A percentile compares a stretch with the other conserved stretches of the same genome.
Conservation (phyloP, 2,797 vertebrate species). For the Nyctalus aviator region DNA sequence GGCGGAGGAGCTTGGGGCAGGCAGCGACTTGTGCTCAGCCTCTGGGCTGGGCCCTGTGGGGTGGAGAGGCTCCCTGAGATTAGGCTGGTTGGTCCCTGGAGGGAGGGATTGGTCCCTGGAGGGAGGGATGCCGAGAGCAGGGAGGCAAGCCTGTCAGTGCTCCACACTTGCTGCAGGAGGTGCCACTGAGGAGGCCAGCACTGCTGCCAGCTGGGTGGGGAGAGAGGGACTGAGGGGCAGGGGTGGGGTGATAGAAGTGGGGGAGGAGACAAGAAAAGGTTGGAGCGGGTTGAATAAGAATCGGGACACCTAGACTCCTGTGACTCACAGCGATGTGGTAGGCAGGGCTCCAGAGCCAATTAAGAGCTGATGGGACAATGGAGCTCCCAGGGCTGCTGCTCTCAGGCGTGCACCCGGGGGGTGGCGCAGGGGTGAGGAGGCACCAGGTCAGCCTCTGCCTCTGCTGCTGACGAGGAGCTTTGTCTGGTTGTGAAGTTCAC, state of each 20-base stretch:
- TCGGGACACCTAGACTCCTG: neutral
- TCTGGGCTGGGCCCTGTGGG: slow-evolving; percentile 20
- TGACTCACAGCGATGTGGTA: slow-evolving; percentile 69
- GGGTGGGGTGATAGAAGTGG: neutral
- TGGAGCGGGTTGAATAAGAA: neutral
- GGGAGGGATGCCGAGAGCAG: neutral
- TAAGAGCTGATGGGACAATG: slow-evolving; percentile 66
- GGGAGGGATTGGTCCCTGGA: neutral
- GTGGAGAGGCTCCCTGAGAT: slow-evolving; percentile 22
- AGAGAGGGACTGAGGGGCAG: neutral
- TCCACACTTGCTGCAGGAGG: neutral
- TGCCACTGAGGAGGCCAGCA: neutral
- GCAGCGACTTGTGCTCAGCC: slow-evolving; percentile 44
- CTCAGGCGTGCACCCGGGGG: slow-evolving; percentile 12
- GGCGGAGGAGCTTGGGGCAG: slow-evolving; percentile 15
- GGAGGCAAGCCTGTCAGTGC: neutral
- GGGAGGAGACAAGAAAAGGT: neutral
- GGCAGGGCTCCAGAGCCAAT: neutral
- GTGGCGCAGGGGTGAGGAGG: neutral
- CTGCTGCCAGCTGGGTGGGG: neutral
- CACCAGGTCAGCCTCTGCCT: slow-evolving; percentile 30
- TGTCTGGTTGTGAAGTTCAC: neutral
- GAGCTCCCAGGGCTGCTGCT: slow-evolving; percentile 42
- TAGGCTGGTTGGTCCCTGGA: slow-evolving; percentile 14
- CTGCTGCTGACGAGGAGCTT: slow-evolving; percentile 57